Conservation (phyloP, 2,797 vertebrate species). For the Hippopotamyrus pictus region DNA sequence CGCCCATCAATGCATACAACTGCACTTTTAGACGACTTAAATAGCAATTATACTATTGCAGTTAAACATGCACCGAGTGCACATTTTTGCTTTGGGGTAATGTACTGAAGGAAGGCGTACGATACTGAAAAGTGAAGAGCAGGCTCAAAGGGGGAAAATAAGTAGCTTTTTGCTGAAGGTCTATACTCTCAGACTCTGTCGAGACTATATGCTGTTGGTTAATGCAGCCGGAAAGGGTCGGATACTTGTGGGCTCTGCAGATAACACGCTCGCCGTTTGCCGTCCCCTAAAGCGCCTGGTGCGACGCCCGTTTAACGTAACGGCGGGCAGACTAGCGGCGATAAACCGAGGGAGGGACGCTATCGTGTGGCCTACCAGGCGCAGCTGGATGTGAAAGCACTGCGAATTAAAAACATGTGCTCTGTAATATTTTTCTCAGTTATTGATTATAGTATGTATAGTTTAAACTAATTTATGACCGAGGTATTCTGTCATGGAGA, state of each 20-base stretch:
- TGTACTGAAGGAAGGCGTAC: not conserved
- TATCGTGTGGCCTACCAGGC: not conserved
- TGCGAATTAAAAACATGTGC: not conserved
- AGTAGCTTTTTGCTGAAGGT: constrained; percentile 31
- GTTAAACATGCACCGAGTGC: not conserved
- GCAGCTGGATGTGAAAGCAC: not conserved
- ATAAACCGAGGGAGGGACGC: not conserved
- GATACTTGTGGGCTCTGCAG: not conserved
- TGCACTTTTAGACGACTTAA: not conserved
- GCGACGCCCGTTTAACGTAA: not conserved
- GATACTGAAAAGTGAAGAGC: constrained; percentile 33
- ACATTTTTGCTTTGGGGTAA: not conserved
- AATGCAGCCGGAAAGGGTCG: not conserved
- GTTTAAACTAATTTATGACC: not conserved
- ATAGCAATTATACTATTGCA: not conserved
- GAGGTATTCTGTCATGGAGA: not conserved
- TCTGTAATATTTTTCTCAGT: not conserved
- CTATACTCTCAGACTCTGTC: constrained; percentile 10
- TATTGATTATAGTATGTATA: not conserved
- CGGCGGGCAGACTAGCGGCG: not conserved
- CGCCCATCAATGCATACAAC: not conserved
- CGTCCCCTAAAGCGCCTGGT: not conserved
- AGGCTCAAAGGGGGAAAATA: constrained; percentile 28
- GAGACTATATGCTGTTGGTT: constrained; percentile 31
- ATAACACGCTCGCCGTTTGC: not conserved